These are phyloP conservation scores for Drosophila gunungcola DNA, from an alignment of 1,140 invertebrate genomes.

Conservation along the genomic window DNA sequence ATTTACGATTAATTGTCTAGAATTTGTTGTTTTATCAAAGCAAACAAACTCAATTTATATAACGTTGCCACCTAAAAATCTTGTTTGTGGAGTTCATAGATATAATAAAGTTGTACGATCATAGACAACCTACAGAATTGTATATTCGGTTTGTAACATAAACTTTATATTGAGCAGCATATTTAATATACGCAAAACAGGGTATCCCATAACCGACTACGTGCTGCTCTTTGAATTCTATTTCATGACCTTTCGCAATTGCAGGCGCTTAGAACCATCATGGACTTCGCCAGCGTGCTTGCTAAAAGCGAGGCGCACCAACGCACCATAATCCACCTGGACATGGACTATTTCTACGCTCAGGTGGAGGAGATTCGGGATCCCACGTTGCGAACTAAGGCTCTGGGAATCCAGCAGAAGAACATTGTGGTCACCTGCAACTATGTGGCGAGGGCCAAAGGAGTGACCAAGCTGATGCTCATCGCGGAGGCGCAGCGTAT, in stretches of 20 bases:
- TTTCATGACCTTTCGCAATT: slow-evolving; percentile 37
- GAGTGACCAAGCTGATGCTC: slow-evolving; percentile 90
- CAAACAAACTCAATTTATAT: neutral
- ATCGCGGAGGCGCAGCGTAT: slow-evolving; percentile 88
- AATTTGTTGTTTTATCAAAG: too few species aligned
- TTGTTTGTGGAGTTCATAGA: neutral
- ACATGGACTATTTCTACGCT: slow-evolving; percentile 93
- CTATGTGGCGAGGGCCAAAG: slow-evolving; percentile 90
- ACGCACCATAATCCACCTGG: slow-evolving; percentile 89
- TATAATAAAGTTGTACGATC: too few species aligned
- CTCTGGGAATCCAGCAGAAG: slow-evolving; percentile 92
- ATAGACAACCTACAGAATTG: too few species aligned
- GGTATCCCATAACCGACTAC: neutral
- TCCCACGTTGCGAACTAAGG: slow-evolving; percentile 87
- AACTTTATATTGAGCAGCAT: too few species aligned
- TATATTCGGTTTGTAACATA: too few species aligned
- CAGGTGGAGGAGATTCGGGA: slow-evolving; percentile 92
- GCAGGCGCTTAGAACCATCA: slow-evolving; percentile 51
- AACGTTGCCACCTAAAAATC: neutral
- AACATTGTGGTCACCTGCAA: slow-evolving; percentile 92
- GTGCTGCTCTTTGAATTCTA: neutral
- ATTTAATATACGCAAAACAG: too few species aligned
- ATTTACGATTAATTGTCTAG: neutral
- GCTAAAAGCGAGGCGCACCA: slow-evolving; percentile 78
- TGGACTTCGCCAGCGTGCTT: slow-evolving; percentile 77